Evolutionary conservation across 2,888 invertebrate species (phyloP).

Genomic region (Bellardia pandia): DNA sequence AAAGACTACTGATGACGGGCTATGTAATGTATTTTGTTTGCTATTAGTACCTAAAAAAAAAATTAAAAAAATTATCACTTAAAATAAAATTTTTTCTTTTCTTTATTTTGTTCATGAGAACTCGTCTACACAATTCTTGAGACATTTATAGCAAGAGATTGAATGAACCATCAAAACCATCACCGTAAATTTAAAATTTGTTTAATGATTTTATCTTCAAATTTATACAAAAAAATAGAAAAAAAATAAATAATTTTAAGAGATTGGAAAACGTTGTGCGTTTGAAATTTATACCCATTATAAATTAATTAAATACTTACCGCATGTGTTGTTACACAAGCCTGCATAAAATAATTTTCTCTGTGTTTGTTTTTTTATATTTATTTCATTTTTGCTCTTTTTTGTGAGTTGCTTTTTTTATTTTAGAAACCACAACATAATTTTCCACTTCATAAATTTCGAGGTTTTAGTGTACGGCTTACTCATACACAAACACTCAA

Average conservation of each 20-base stretch:
- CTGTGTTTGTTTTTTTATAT: not conserved
- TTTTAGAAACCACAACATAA: slow-evolving; percentile 65
- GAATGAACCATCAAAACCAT: not conserved
- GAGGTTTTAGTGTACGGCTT: slow-evolving; percentile 28
- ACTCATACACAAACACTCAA: slow-evolving; percentile 35
- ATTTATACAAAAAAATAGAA: slow-evolving; percentile 2
- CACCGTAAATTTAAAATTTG: slow-evolving; percentile 14
- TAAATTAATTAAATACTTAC: slow-evolving; percentile 63
- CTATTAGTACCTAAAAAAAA: not conserved
- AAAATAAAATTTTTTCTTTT: too few species aligned
- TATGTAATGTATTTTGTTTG: not conserved
- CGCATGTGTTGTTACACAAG: slow-evolving; percentile 57
- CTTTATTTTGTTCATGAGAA: not conserved
- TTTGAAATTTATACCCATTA: slow-evolving; percentile 53
- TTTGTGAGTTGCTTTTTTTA: slow-evolving; percentile 6
- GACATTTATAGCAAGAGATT: not conserved
- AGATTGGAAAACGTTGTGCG: slow-evolving; percentile 12
- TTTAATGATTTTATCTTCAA: slow-evolving; percentile 24
- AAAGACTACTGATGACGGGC: not conserved
- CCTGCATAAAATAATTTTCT: slow-evolving; percentile 41
- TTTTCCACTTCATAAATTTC: slow-evolving; percentile 69
- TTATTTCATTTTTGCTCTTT: not conserved
- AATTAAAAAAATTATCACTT: not conserved
- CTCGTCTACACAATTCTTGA: not conserved
- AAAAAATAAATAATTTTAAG: slow-evolving; percentile 17